These are phyloP conservation scores for Myzus persicae DNA, from an alignment of 1,140 invertebrate genomes.

Conservation along the genomic window DNA sequence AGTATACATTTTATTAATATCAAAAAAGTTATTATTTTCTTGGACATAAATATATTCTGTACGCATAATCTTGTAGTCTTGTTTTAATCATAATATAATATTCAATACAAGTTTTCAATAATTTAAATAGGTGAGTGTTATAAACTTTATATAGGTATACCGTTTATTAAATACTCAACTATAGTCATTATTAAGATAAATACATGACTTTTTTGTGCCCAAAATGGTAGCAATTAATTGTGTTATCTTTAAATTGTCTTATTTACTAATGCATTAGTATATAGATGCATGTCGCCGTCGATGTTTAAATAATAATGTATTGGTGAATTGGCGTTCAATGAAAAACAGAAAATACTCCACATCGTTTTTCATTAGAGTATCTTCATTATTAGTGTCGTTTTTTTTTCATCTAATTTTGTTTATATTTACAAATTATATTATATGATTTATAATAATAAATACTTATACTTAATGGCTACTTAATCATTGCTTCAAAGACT, in stretches of 20 bases:
- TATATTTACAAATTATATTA: too few relatives aligned
- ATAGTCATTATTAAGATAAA: not conserved
- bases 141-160: not conserved
- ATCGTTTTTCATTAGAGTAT: not conserved
- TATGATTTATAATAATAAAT: not conserved
- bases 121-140: conserved; percentile 20
- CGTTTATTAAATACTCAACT: not conserved
- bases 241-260: not conserved
- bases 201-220: not conserved
- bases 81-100: not conserved
- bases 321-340: not conserved
- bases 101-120: conserved; percentile 16
- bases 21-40: not conserved
- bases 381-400: too few relatives aligned
- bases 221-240: conserved; percentile 20
- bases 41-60: not conserved
- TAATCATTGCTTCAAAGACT: not conserved
- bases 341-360: not conserved
- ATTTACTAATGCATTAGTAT: not conserved
- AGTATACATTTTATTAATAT: not conserved
- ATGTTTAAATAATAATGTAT: not conserved
- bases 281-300: not conserved
- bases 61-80: not conserved
- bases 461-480: not conserved
- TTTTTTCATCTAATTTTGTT: not conserved